phyloP scores from a whole-genome alignment of 1,140 invertebrate species.

The Drosophila pseudoobscura region DNA sequence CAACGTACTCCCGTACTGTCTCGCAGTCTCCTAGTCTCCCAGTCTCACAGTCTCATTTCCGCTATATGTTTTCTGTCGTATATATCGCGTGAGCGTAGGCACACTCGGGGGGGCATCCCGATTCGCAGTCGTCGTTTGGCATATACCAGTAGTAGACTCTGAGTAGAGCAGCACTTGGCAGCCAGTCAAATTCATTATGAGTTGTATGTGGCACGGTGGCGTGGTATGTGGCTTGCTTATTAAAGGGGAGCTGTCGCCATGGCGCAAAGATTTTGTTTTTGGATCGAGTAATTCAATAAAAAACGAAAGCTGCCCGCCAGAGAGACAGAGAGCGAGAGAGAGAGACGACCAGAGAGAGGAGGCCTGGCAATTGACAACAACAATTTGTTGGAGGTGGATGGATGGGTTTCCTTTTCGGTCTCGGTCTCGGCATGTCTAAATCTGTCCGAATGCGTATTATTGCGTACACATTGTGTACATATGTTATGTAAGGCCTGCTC shows the following conservation, averaged over 20 bases:
- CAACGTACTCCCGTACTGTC: conserved; percentile 20
- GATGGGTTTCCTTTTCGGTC: conserved; percentile 60
- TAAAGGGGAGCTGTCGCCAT: conserved; percentile 56
- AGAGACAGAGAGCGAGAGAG: conserved; percentile 10
- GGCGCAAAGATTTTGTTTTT: conserved; percentile 59
- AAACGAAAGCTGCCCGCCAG: background rate
- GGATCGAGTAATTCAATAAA: conserved; percentile 4
- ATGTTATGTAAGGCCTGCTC: conserved; percentile 16
- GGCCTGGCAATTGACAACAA: conserved; percentile 69
- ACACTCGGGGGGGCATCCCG: conserved; percentile 40
- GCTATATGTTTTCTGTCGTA: conserved; percentile 58
- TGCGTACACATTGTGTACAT: conserved; percentile 8
- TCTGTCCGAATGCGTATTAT: conserved; percentile 5
- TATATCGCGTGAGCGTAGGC: conserved; percentile 53
- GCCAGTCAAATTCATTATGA: conserved; percentile 66
- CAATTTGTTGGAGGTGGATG: conserved; percentile 33
- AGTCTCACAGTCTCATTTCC: conserved; percentile 31
- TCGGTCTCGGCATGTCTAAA: conserved; percentile 32
- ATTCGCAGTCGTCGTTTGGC: conserved; percentile 7
- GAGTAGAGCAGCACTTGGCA: conserved; percentile 54
- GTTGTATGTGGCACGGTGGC: conserved; percentile 9
- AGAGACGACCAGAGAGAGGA: conserved; percentile 59
- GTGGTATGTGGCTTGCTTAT: too few relatives aligned
- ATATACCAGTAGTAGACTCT: background rate
- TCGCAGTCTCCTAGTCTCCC: background rate